phyloP scores from a whole-genome alignment of 2,888 invertebrate genomes.

The Cryptus viduatorius region DNA sequence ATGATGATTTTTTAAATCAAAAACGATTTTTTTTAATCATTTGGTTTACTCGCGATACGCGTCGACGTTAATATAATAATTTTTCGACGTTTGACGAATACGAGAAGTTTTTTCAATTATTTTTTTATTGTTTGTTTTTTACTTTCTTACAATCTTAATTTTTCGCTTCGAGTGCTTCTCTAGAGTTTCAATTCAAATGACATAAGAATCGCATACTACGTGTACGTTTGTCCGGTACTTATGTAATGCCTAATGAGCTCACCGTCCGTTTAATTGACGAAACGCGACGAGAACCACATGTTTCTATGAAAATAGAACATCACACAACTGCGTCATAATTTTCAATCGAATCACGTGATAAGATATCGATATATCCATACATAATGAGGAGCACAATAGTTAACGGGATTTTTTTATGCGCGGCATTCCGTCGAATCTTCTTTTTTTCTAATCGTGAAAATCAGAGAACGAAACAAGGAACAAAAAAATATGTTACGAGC shows the following conservation, averaged over 20 bases:
- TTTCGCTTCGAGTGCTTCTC: too few species aligned
- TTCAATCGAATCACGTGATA: not conserved
- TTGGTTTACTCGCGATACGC: too few species aligned
- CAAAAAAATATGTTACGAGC: constrained; percentile 52
- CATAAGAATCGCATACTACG: not conserved
- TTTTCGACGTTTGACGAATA: too few species aligned
- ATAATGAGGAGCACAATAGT: not conserved
- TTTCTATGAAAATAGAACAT: not conserved
- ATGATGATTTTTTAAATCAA: too few species aligned
- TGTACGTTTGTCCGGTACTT: not conserved
- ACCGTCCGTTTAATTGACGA: not conserved
- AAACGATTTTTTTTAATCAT: too few species aligned
- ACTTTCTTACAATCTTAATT: too few species aligned
- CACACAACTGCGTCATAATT: not conserved
- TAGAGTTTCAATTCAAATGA: not conserved
- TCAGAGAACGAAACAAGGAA: not conserved
- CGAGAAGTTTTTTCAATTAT: too few species aligned
- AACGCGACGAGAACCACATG: not conserved
- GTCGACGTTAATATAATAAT: too few species aligned
- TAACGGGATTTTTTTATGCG: not conserved
- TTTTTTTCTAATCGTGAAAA: constrained; percentile 20
- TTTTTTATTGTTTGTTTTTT: too few species aligned
- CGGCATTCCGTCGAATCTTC: not conserved
- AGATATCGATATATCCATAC: not conserved
- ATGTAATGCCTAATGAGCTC: not conserved